A percentile compares a stretch with the other conserved stretches of the same genome.
These are phyloP conservation scores for Spilarctia lutea DNA, from an alignment of 2,888 invertebrate species.

Conservation along the genomic window DNA sequence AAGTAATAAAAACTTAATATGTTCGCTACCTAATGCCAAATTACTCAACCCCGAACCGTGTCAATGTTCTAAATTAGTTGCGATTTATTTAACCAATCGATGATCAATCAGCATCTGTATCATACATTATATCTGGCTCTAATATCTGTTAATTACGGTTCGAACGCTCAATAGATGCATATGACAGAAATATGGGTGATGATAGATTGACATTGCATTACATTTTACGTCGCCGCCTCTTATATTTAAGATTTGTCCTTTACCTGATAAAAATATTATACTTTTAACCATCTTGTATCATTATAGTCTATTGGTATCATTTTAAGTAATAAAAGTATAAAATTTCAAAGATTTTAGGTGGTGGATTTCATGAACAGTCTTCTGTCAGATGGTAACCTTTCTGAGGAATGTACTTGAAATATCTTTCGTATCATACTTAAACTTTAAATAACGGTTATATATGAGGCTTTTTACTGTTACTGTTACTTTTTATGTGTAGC, in stretches of 20 bases:
- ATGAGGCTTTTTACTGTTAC: no score
- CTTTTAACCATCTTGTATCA: background rate
- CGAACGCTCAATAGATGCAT: background rate
- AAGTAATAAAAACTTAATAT: background rate
- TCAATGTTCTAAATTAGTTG: conserved; percentile 71
- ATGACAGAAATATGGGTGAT: conserved; percentile 16
- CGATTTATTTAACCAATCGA: conserved; percentile 58
- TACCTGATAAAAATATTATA: background rate
- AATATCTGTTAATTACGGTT: conserved; percentile 34
- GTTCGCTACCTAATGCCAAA: conserved; percentile 55
- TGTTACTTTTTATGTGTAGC: no score
- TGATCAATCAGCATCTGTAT: conserved; percentile 29
- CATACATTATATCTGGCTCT: conserved; percentile 35
- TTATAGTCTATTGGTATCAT: background rate
- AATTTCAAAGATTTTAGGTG: no score
- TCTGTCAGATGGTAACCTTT: no score
- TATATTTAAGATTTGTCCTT: background rate
- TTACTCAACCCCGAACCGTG: conserved; percentile 58
- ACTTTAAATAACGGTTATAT: no score
- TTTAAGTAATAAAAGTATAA: no score
- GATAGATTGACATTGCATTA: conserved; percentile 37
- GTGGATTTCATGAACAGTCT: no score
- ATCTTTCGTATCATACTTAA: no score
- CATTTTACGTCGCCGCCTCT: background rate
- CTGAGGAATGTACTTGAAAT: no score